These are phyloP conservation scores for Semnornis frantzii DNA, from an alignment of 2,113 vertebrate species.

Conservation along the genomic window DNA sequence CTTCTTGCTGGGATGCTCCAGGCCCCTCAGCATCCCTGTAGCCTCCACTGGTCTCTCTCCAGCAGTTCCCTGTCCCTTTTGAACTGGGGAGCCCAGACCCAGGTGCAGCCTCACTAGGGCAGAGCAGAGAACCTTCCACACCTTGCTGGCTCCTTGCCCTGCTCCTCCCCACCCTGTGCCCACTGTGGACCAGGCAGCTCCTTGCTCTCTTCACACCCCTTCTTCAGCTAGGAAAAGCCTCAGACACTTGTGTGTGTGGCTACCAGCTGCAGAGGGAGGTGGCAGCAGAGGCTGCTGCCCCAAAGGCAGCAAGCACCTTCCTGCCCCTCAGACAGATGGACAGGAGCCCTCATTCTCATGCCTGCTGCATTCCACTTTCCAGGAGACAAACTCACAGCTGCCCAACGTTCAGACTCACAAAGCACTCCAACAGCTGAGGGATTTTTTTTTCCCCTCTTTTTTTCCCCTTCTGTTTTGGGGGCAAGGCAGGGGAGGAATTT, in stretches of 20 bases:
- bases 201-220: background rate
- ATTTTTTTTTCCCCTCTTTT: no score
- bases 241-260: fast-evolving
- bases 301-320: background rate
- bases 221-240: background rate
- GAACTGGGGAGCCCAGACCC: no score
- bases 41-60: no score
- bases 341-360: background rate
- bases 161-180: fast-evolving
- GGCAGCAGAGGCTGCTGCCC: background rate
- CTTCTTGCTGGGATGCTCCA: no score
- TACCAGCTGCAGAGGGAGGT: background rate
- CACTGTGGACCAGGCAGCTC: background rate
- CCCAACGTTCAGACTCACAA: background rate
- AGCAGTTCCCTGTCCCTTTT: no score
- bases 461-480: fast-evolving
- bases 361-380: background rate
- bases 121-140: background rate
- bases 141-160: background rate
- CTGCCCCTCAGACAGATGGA: slow-evolving; percentile 6
- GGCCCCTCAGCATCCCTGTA: no score
- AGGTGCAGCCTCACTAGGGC: no score
- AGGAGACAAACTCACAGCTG: background rate
- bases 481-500: background rate
- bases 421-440: background rate